Percentiles rank a stretch among this genome's conserved stretches.
Conservation (phyloP, 2,888 invertebrate genomes). For the Encarsia formosa region DNA sequence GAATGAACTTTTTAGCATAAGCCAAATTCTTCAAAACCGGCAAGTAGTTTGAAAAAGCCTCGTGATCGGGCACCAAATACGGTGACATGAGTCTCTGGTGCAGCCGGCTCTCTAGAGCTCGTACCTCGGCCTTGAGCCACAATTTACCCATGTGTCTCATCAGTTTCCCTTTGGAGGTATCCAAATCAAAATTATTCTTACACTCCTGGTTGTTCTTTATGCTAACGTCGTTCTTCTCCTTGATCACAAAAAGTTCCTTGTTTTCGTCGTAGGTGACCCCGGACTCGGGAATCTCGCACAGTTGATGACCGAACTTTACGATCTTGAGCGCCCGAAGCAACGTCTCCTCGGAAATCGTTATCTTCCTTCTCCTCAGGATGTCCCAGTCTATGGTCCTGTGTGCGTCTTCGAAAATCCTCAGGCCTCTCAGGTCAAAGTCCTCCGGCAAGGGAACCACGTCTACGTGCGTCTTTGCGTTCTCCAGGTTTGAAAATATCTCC, state of each 20-base stretch:
- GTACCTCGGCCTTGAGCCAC: constrained; percentile 85
- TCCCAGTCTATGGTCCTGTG: constrained; percentile 72
- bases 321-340: constrained; percentile 73
- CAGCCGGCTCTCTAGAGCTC: constrained; percentile 74
- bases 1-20: constrained; percentile 77
- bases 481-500: constrained; percentile 39
- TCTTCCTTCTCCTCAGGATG: constrained; percentile 55
- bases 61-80: constrained; percentile 83
- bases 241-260: constrained; percentile 42
- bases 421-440: constrained; percentile 69
- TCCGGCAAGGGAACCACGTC: constrained; percentile 69
- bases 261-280: constrained; percentile 62
- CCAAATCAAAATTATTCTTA: constrained; percentile 33
- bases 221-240: constrained; percentile 22
- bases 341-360: constrained; percentile 65
- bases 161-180: constrained; percentile 56
- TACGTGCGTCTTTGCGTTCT: constrained; percentile 59
- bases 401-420: constrained; percentile 64
- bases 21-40: constrained; percentile 77
- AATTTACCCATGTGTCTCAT: constrained; percentile 84
- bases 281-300: constrained; percentile 62
- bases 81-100: constrained; percentile 66
- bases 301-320: constrained; percentile 71
- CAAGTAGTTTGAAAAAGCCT: constrained; percentile 72
- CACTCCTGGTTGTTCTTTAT: constrained; percentile 21